A percentile compares a stretch with the other conserved stretches of the same genome.
Evolutionary conservation across 2,888 invertebrate species (phyloP).

Genomic region (Euproctis similis): DNA sequence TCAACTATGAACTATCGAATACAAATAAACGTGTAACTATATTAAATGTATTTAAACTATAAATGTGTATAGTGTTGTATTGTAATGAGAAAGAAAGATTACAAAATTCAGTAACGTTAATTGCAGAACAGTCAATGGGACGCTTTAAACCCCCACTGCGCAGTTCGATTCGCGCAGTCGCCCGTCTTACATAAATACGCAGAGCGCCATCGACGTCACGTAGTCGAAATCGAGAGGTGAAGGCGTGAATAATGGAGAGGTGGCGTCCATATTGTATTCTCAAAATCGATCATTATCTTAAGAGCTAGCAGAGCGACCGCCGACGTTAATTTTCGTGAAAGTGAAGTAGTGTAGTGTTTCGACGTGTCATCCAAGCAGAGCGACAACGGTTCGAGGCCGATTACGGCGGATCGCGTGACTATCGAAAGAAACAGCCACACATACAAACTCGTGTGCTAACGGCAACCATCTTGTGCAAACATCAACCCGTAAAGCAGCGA

Average conservation of each 20-base stretch:
- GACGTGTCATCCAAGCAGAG: conserved; percentile 70
- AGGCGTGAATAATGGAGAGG: conserved; percentile 71
- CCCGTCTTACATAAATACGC: conserved; percentile 55
- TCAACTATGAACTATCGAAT: too few relatives aligned
- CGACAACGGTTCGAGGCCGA: conserved; percentile 66
- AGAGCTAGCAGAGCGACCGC: conserved; percentile 71
- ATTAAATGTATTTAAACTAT: too few relatives aligned
- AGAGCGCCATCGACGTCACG: conserved; percentile 59
- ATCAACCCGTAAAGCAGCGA: conserved; percentile 35
- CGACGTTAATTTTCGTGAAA: conserved; percentile 62
- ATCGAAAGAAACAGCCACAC: conserved; percentile 20
- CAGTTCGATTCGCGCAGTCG: conserved; percentile 53
- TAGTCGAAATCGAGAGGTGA: conserved; percentile 72
- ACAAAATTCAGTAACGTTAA: not conserved
- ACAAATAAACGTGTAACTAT: too few relatives aligned
- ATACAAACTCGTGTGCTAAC: conserved; percentile 37
- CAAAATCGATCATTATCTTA: conserved; percentile 55
- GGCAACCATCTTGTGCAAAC: conserved; percentile 61
- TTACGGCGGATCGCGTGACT: conserved; percentile 34
- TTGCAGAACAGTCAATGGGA: conserved; percentile 19
- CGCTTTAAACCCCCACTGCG: conserved; percentile 63
- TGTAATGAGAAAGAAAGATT: not conserved
- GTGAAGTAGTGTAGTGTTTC: conserved; percentile 65
- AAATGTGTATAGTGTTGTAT: too few relatives aligned
- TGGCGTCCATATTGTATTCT: conserved; percentile 64